phyloP scores from a whole-genome alignment of 2,797 vertebrate genomes.

The Neosalanx taihuensis region DNA sequence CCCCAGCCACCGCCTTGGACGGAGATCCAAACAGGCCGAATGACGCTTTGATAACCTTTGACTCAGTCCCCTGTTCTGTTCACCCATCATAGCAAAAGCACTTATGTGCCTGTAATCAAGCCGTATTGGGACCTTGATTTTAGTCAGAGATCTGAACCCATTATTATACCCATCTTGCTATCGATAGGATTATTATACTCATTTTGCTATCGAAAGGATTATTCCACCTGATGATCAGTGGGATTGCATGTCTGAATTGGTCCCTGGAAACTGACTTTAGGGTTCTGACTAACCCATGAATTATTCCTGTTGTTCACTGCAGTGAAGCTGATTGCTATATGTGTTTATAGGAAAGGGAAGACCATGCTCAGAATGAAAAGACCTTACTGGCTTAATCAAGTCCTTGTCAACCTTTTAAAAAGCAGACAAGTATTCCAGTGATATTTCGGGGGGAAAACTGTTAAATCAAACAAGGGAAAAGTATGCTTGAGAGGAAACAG shows the following conservation, averaged over 20 bases:
- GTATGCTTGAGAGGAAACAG: not conserved
- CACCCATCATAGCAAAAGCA: too few species aligned
- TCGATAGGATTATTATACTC: too few species aligned
- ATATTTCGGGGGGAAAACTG: not conserved
- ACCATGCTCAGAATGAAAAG: not conserved
- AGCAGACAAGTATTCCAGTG: not conserved
- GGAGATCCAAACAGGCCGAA: slow-evolving; percentile 45
- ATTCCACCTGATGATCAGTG: too few species aligned
- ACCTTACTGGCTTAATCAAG: not conserved
- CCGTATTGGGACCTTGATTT: too few species aligned
- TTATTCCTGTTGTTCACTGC: not conserved
- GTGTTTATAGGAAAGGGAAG: not conserved
- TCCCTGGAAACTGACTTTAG: too few species aligned
- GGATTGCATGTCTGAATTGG: too few species aligned
- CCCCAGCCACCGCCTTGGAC: slow-evolving; percentile 24
- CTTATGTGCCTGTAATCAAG: too few species aligned
- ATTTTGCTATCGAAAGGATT: too few species aligned
- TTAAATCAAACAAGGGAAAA: not conserved
- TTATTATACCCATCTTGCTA: too few species aligned
- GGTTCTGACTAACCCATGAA: not conserved
- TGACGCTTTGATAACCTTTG: too few species aligned
- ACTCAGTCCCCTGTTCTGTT: too few species aligned
- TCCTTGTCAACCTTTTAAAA: not conserved
- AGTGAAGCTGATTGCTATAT: not conserved
- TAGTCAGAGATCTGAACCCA: too few species aligned